Base-by-base conservation (phyloP, 2,113 vertebrate genomes). In the Brienomyrus brachyistius region DNA sequence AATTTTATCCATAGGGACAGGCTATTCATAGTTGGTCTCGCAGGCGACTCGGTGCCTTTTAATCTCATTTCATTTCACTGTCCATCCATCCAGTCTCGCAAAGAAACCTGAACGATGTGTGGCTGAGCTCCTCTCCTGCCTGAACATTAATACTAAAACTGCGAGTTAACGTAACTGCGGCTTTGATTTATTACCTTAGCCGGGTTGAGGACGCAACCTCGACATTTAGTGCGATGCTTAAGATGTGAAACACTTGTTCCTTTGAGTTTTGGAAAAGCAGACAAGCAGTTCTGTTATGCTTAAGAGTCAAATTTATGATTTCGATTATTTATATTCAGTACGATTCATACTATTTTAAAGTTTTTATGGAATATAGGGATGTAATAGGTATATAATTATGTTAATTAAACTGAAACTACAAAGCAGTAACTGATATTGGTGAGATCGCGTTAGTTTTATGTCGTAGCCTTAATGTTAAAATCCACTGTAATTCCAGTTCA, bases 21-120 rank as follows among this genome's bases (percentile, higher is more conserved):
- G 94, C 95, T 96, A 96, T 96, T 96, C 95, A 96, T 96, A 96
- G 95, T 91, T 50, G 47, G 35, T 94, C 91, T 87, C 62, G 21
- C 90, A 74, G 90, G 86, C 90, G 89, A 87, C 91, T 91, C 88
- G 40, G 11, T 51, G 91, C 52, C 90, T 91, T 74, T 89, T 92
- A 89, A 94, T 89, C 89, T 90, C 90, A 90, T 92, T 90, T 93
- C 90, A 90, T 91, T 77, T 89, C 70, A 87, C 59, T 45, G 54
- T 48, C 74, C 89, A 89, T 80, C 89, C 89, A 5, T 31, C 62
- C 62, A 70, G n/a, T 70, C 62, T 27, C 17, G 23, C 31, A 19
- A 52, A 40, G 50, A 43, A 52, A 90, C 86, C 48, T 62, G 45
- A 13, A 27, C 4, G 6, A 17, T 13, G 85, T 17, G 19, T n/a